Base-by-base conservation (phyloP, 2,888 invertebrate species). In the Limnephilus auricula region DNA sequence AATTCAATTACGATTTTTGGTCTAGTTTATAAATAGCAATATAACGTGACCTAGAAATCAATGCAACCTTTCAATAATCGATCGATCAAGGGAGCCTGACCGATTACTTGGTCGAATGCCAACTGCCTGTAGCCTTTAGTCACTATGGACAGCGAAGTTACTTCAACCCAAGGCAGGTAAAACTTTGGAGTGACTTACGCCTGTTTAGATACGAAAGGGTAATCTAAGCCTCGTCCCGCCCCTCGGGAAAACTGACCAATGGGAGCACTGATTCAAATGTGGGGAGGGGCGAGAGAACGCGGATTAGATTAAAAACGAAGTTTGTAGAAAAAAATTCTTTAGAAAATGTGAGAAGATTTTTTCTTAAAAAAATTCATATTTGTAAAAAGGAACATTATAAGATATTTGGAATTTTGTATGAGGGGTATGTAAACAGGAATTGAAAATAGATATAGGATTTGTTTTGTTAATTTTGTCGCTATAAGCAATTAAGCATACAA, bases 191-290 rank as follows among this genome's bases (percentile, higher is more conserved):
- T 65, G 79, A 88, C 87, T 34, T 88, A 37, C 79, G 78, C 15
- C 78, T 88, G 87, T 78, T 88, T 88, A 88, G 87, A 88, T 78
- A 78, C 78, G 79, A 31, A 65, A 65, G 13, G 79, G 87, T 88
- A 88, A 88, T 88, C 87, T 88, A 88, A 90, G 84, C 80, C 79
- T 85, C 45, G 90, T 85, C 85, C 84, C 90, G 90, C 90, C 90
- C 40, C 90, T 40, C 45, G 15, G 25, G 32, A 37, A 31, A 90
- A 31, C 31, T 40, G 25, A 40, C 90, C 90, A 90, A 90, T 90
- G 79, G 85, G 78, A 65, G 78, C 85, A 34, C 34, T 65, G 65
- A 25, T 83, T 78, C 79, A 85, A 37, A 30, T 18, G 32, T 5
- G 90, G 78, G 87, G 79, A 79, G 90, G 85, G 79, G 79, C 79